Base-by-base conservation (phyloP, 2,888 invertebrate genomes). In the Macroteleia sp. region DNA sequence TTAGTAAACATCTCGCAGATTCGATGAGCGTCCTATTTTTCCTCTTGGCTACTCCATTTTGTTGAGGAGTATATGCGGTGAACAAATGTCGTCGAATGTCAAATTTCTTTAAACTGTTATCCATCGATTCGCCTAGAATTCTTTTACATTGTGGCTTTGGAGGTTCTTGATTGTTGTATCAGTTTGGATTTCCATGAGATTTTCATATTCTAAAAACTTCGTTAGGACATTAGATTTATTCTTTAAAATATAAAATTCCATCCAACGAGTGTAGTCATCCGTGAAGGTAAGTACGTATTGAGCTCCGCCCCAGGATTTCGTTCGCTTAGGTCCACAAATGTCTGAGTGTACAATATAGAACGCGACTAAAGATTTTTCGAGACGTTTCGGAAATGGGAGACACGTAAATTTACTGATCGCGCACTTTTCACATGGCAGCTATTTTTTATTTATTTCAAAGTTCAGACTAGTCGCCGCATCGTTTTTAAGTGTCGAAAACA, bases 91-190 rank as follows among this genome's bases (percentile, higher is more conserved):
- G 25, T 25, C 6, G n/a, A 9, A 30, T 30, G 2, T 10, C 30
- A 2, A 10, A 30, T 30, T 3, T 10, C 10, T 10, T 9, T 2
- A 30, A 2, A 9, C 5, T 2, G 2, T 30, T 1, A 77, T n/a
- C n/a, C n/a, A n/a, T n/a, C n/a, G n/a, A n/a, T n/a, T n/a, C n/a
- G n/a, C n/a, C n/a, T n/a, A n/a, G n/a, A n/a, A n/a, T n/a, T n/a
- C n/a, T n/a, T n/a, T n/a, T n/a, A n/a, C 79, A 25, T 76, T 79
- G 20, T 82, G 76, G 6, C 71, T 48, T 16, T 75, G 70, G 2
- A 77, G 14, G 5, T 41, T n/a, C 32, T 81, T 80, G 0, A 80
- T 79, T 14, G 50, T 66, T 8, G 20, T 28, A 1, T 64, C 64
- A 8, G 62, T 48, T 42, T 76, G 77, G 6, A 67, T 75, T 42